Percentiles rank a stretch among this genome's conserved stretches.
Evolutionary conservation across 2,797 vertebrate genomes (phyloP).

Genomic region (Rallus crepitans): DNA sequence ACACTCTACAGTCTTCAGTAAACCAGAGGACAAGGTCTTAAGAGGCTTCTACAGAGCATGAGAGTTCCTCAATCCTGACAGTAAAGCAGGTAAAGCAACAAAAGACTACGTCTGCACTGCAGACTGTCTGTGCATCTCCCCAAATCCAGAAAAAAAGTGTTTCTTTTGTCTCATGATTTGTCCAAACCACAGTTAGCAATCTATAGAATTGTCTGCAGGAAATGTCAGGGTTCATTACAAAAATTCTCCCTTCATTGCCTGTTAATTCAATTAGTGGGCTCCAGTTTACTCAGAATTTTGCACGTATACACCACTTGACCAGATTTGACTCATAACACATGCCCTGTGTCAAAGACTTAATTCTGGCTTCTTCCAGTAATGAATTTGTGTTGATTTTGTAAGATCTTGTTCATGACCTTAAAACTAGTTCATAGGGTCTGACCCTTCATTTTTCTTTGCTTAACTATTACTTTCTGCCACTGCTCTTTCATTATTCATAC

Average conservation of each 20-base stretch:
- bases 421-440: constrained; percentile 56
- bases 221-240: constrained; percentile 36
- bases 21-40: neutral
- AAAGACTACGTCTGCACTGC: neutral
- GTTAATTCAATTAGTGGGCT: constrained; percentile 40
- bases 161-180: neutral
- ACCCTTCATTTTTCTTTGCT: constrained; percentile 53
- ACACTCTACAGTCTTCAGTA: neutral
- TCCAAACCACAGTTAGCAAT: neutral
- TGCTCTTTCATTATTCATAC: constrained; percentile 52
- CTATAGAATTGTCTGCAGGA: constrained; percentile 29
- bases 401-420: constrained; percentile 59
- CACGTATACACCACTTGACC: constrained; percentile 39
- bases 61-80: neutral
- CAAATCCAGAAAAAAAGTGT: neutral
- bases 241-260: constrained; percentile 25
- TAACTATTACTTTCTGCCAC: constrained; percentile 48
- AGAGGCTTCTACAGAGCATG: neutral
- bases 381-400: constrained; percentile 61
- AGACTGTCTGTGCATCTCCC: neutral
- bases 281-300: constrained; percentile 45
- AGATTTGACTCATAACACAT: constrained; percentile 53
- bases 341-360: constrained; percentile 19
- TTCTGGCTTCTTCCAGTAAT: constrained; percentile 65
- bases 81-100: neutral